Percentiles rank a stretch among this genome's conserved stretches.
Evolutionary conservation across 2,113 vertebrate species (phyloP).

Genomic region (Hyperopisus bebe): DNA sequence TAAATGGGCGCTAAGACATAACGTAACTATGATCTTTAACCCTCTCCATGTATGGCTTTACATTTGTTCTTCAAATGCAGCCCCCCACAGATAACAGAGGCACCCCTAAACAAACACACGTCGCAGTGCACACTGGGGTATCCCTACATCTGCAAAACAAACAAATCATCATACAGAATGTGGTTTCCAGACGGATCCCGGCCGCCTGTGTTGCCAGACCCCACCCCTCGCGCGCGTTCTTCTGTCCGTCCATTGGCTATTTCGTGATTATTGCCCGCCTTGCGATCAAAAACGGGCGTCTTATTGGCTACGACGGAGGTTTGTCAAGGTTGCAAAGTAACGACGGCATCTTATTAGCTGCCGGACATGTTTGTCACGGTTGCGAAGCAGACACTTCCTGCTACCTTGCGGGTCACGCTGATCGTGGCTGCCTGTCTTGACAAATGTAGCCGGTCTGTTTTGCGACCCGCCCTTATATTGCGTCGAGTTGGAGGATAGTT

Average conservation of each 20-base stretch:
- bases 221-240: background rate
- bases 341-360: background rate
- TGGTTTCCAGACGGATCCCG: background rate
- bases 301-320: background rate
- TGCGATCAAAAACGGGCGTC: no score
- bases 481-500: constrained; percentile 2
- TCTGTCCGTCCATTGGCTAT: constrained; percentile 33
- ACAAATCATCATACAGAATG: background rate
- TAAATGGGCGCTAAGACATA: background rate
- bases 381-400: constrained; percentile 41
- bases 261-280: background rate
- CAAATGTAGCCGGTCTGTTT: constrained; percentile 17
- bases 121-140: background rate
- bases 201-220: background rate
- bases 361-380: background rate
- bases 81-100: background rate
- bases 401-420: constrained; percentile 39
- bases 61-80: background rate
- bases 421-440: constrained; percentile 29
- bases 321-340: background rate
- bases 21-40: background rate
- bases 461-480: constrained; percentile 31
- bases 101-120: background rate
- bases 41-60: background rate
- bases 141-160: background rate